Base-by-base conservation (phyloP, 2,888 invertebrate species). In the Cephalotes varians region DNA sequence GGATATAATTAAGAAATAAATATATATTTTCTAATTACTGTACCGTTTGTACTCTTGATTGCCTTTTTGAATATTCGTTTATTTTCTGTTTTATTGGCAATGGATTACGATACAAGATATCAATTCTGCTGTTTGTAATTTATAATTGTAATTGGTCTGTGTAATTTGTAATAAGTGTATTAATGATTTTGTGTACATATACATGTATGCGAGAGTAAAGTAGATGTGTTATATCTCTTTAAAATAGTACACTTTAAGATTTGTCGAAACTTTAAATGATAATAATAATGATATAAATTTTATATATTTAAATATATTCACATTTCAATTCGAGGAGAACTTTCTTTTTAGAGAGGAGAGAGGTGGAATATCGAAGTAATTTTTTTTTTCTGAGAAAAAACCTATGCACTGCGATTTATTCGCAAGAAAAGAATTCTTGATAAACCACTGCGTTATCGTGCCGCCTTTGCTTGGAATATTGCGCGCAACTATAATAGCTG, bases 381-480 rank as follows among this genome's bases (percentile, higher is more conserved):
- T 56, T 34, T 69, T 15, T n/a, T 56, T 34, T 65, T 44, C 64
- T 44, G 25, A 56, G 40, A 31, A 44, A 73, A 28, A 47, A 60
- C 34, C 37, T 28, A 12, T 28, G 37, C 34, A 40, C 40, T 37
- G 34, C 37, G 40, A 76, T 51, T 67, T n/a, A 37, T 34, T 54
- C 37, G 49, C 28, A 34, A 71, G 21, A 37, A 21, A 71, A 71
- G 71, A 71, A 71, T 71, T 71, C 9, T 12, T 56, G 25, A 71
- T 56, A 71, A 71, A 71, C 56, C 37, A 37, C 56, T 34, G 56
- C 56, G 71, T 71, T 71, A 71, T 71, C 56, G 54, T 71, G 56
- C 25, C 18, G 58, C 71, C 12, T 56, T 71, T 56, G 37, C 71
- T 25, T 37, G 71, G 71, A 54, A 71, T 56, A 71, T 56, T 37